Percentiles rank a stretch among this genome's conserved stretches.
Conservation (phyloP, 2,888 invertebrate genomes). For the Escarpia spicata region DNA sequence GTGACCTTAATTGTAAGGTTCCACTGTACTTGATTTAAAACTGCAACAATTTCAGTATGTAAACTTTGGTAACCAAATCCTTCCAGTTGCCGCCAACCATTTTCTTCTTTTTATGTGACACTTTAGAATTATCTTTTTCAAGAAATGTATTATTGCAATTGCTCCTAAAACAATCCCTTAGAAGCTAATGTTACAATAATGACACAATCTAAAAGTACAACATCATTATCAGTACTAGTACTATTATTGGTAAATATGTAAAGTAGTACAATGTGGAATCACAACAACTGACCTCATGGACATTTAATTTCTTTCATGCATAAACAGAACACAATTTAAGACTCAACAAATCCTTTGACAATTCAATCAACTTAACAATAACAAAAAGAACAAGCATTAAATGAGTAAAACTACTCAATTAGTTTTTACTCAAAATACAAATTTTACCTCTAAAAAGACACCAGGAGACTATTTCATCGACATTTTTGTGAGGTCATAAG, state of each 20-base stretch:
- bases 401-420: not conserved
- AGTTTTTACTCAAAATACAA: not conserved
- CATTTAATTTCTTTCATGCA: not conserved
- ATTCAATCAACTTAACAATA: not conserved
- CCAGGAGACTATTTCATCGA: too few relatives aligned
- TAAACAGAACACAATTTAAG: not conserved
- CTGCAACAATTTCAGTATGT: too few relatives aligned
- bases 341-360: not conserved
- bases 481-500: too few relatives aligned
- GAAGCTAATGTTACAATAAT: not conserved
- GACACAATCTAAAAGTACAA: not conserved
- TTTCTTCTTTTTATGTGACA: too few relatives aligned
- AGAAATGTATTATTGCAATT: not conserved
- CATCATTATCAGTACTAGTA: not conserved
- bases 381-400: not conserved
- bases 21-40: too few relatives aligned
- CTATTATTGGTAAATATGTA: not conserved
- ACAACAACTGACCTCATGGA: not conserved
- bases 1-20: too few relatives aligned
- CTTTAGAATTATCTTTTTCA: not conserved
- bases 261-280: not conserved
- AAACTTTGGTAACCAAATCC: too few relatives aligned
- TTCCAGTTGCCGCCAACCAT: too few relatives aligned
- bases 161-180: not conserved
- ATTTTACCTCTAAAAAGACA: not conserved